Evolutionary conservation across 2,888 invertebrate species (phyloP), one percentile per base, ranked within the genome.

Genomic region (Balanococcus diminutus): DNA sequence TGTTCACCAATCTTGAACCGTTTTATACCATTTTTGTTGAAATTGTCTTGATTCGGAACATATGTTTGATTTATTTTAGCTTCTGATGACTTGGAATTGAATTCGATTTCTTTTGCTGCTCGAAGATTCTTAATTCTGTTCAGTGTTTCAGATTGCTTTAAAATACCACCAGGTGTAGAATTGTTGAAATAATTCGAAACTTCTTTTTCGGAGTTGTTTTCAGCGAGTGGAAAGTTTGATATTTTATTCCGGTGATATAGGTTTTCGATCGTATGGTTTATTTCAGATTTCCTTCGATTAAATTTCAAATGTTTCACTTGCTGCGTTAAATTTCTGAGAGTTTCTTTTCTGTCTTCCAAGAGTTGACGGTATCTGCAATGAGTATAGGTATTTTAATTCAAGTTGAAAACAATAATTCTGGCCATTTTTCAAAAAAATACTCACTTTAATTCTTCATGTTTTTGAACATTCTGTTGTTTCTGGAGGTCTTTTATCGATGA

Each of bases 241-340:
- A 0, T 32, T 8, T 19, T 36, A 22, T 79, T 79, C 36, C 36
- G 32, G 0, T 36, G 36, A 11, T 79, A 79, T 36, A 79, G 36
- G 3, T n/a, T 79, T 79, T 79, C 75, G 9, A 67, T 67, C 11
- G 67, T 67, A 67, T 11, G 14, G 16, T 16, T 67, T 6, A 79
- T 6, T 36, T 36, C 19, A 8, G 5, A 0, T 79, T 36, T 32
- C 19, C 22, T 16, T 19, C 2, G 25, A 11, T 19, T 36, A 8
- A 79, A 32, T 79, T 79, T 79, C 36, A 79, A 36, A 36, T 22
- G 22, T 79, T 79, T 79, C 5, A 79, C 75, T 36, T 79, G 19
- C 22, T 79, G 75, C 9, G 22, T 79, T 79, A 79, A 36, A 36
- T 79, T 36, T 36, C 19, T 79, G 9, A 79, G 19, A 79, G 28